A percentile compares a stretch with the other conserved stretches of the same genome.
Evolutionary conservation across 2,888 invertebrate genomes (phyloP).

Genomic region (Chelonus formosanus): DNA sequence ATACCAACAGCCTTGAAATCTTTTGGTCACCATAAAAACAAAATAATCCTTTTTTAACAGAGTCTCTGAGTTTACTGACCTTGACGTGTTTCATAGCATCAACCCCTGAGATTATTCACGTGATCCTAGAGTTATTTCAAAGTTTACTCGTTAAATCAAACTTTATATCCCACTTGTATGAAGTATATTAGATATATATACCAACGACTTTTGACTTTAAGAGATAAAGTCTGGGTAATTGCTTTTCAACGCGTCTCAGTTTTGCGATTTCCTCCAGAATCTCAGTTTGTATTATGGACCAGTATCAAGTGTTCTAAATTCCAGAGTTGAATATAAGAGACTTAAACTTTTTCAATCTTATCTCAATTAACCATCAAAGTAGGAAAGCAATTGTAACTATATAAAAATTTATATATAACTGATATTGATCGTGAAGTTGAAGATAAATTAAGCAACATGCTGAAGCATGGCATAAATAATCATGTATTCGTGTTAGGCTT

Average conservation of each 20-base stretch:
- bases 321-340: neutral
- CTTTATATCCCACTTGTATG: constrained; percentile 24
- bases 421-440: neutral
- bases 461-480: neutral
- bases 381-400: neutral
- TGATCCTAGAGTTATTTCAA: constrained; percentile 31
- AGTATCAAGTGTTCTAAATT: constrained; percentile 16
- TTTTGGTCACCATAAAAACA: constrained; percentile 34
- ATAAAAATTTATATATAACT: neutral
- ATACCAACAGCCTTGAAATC: constrained; percentile 44
- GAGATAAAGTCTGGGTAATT: constrained; percentile 26
- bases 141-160: constrained; percentile 38
- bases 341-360: constrained; percentile 25
- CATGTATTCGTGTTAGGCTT: too few species aligned
- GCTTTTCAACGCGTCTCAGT: constrained; percentile 9
- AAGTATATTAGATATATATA: constrained; percentile 26
- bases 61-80: constrained; percentile 37
- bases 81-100: constrained; percentile 36
- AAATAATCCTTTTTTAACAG: constrained; percentile 52
- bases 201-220: constrained; percentile 27
- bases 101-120: constrained; percentile 9
- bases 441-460: neutral
- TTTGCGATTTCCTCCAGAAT: constrained; percentile 12
- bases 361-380: too few species aligned
- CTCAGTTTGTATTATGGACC: constrained; percentile 1